Evolutionary conservation across 1,140 invertebrate genomes (phyloP), one percentile per base, ranked within the genome.

Genomic region (Rhagoletis zephyria): DNA sequence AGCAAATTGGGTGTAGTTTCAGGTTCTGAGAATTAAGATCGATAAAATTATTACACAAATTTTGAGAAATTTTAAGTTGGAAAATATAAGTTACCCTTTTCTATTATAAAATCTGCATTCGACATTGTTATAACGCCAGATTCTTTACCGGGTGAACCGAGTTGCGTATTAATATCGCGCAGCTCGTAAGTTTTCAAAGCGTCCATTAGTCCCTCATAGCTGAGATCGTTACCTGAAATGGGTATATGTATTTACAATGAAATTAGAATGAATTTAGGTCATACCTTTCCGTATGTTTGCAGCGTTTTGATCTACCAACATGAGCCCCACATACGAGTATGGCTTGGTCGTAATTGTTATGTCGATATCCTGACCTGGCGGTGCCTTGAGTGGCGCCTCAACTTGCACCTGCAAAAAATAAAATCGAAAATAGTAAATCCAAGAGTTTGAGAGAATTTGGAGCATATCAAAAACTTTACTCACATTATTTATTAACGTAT

Each of bases 221-320:
- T 92, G 1, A 93, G 65, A 65, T 93, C 92, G 48, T 93, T 90
- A 3, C 89, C 90, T 90, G 12, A 67, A 87, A 65, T 67, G 7
- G 2, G 3, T 14, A n/a, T 1, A 12, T 45, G 1, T 40, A 10
- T 42, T 40, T 77, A 14, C 0, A 64, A 30, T 30, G 30, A 30
- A n/a, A n/a, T n/a, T n/a, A n/a, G n/a, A n/a, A n/a, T n/a, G n/a
- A n/a, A n/a, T n/a, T n/a, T n/a, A n/a, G 0, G 10, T 51, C 16
- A 95, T 95, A 90, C 95, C 95, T 91, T 94, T 95, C 89, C 95
- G 95, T 5, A 98, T 93, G 1, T 97, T 90, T 1, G 96, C 91
- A 0, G 97, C 96, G 93, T 97, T 97, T 92, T 98, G 97, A 94
- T 99, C 98, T 14, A 98, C 95, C 2, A 97, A 97, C 90, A 98